Percentiles rank a stretch among this genome's conserved stretches.
Evolutionary conservation across 1,140 invertebrate genomes (phyloP).

Genomic region (Euura lappo): DNA sequence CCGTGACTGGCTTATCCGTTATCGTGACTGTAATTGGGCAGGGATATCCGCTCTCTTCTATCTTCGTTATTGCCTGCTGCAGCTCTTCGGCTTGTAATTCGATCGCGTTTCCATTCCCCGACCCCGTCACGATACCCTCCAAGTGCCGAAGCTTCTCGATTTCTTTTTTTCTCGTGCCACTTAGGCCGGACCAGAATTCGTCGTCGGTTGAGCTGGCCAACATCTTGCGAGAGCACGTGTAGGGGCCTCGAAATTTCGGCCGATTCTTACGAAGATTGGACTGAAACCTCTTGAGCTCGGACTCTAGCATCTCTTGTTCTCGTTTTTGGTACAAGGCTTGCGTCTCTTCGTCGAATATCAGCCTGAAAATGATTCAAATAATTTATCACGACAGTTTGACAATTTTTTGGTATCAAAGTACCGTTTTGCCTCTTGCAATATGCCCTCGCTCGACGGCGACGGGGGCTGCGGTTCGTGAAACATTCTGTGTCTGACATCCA

Average conservation of each 20-base stretch:
- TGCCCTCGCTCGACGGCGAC: conserved; percentile 11
- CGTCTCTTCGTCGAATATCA: conserved; percentile 22
- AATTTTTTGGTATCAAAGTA: conserved; percentile 11
- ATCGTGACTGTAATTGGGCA: conserved; percentile 51
- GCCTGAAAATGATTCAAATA: conserved; percentile 10
- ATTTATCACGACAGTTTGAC: conserved; percentile 16
- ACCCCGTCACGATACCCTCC: not conserved
- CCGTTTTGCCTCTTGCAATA: conserved; percentile 17
- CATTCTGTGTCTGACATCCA: conserved; percentile 32
- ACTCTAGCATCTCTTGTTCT: conserved; percentile 25
- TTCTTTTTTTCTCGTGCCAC: not conserved
- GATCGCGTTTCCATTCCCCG: not conserved
- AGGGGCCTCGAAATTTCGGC: conserved; percentile 35
- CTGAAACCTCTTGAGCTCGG: conserved; percentile 43
- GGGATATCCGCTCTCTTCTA: not conserved
- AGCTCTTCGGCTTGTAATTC: not conserved
- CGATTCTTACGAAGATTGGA: conserved; percentile 32
- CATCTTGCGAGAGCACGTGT: conserved; percentile 34
- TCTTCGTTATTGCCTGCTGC: not conserved
- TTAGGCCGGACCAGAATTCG: conserved; percentile 37
- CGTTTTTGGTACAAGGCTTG: conserved; percentile 28
- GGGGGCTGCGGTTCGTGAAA: conserved; percentile 22
- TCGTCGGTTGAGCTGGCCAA: conserved; percentile 37
- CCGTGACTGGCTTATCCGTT: conserved; percentile 43
- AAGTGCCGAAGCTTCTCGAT: not conserved